Conservation (phyloP, 92 coral and sea anemone species). For the Phenganax marumi region DNA sequence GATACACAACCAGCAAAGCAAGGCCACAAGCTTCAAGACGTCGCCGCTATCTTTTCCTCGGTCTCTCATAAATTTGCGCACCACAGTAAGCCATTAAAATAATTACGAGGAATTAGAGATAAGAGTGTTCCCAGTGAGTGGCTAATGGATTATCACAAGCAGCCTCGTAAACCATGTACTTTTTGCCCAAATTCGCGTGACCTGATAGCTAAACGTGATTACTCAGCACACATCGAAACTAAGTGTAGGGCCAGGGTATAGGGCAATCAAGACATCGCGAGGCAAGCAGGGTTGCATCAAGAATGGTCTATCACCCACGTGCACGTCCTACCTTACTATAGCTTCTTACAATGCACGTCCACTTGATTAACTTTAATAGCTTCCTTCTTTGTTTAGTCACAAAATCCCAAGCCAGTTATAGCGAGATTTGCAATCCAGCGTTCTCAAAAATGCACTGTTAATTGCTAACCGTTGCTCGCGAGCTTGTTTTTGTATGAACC, state of each 20-base stretch:
- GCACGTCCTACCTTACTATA: slow-evolving; percentile 21
- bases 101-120: slow-evolving; percentile 42
- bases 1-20: not conserved
- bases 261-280: not conserved
- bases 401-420: not conserved
- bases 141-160: slow-evolving; percentile 33
- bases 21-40: not conserved
- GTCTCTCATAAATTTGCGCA: slow-evolving; percentile 6
- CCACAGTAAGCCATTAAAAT: slow-evolving; percentile 33
- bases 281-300: not conserved
- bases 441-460: slow-evolving; percentile 16
- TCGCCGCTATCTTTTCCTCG: not conserved
- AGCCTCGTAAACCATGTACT: not conserved
- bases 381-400: not conserved
- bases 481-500: slow-evolving; percentile 35
- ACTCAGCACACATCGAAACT: not conserved
- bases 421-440: slow-evolving; percentile 8
- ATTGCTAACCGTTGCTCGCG: slow-evolving; percentile 41
- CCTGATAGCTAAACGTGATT: slow-evolving; percentile 15
- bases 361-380: slow-evolving; percentile 3
- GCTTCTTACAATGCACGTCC: slow-evolving; percentile 10
- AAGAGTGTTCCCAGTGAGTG: slow-evolving; percentile 42
- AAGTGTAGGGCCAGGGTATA: not conserved
- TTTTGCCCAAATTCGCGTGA: slow-evolving; percentile 6
- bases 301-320: not conserved